phyloP scores from a whole-genome alignment of 2,888 invertebrate species.

The Eustalomyia histrio region DNA sequence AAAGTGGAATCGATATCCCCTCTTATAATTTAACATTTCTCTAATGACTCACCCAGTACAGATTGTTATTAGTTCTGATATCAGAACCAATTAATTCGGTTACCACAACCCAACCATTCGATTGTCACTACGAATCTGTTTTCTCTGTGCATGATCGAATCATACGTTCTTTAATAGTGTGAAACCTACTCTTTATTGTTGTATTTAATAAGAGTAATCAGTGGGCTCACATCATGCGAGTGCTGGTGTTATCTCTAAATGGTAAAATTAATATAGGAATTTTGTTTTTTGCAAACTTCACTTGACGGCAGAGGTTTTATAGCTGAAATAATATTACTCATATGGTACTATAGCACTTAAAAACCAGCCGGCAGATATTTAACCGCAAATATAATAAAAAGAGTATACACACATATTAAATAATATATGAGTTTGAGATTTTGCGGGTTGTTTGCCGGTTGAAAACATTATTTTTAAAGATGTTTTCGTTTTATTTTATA shows the following conservation, averaged over 20 bases:
- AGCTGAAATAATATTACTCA: slow-evolving; percentile 1
- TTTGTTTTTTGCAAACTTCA: slow-evolving; percentile 9
- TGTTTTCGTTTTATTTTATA: not conserved
- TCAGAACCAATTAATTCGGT: no score
- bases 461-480: not conserved
- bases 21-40: not conserved
- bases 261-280: not conserved
- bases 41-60: no score
- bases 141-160: not conserved
- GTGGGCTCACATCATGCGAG: not conserved
- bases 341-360: not conserved
- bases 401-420: not conserved
- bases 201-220: not conserved
- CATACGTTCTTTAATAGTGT: not conserved
- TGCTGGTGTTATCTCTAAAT: slow-evolving; percentile 6
- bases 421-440: not conserved
- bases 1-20: not conserved
- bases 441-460: not conserved
- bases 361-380: not conserved
- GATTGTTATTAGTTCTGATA: no score
- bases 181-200: not conserved
- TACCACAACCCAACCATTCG: no score
- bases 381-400: not conserved
- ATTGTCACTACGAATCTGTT: no score
- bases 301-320: not conserved